Evolutionary conservation across 2,888 invertebrate genomes (phyloP), one percentile per base, ranked within the genome.

Genomic region (Andrena bicolor): DNA sequence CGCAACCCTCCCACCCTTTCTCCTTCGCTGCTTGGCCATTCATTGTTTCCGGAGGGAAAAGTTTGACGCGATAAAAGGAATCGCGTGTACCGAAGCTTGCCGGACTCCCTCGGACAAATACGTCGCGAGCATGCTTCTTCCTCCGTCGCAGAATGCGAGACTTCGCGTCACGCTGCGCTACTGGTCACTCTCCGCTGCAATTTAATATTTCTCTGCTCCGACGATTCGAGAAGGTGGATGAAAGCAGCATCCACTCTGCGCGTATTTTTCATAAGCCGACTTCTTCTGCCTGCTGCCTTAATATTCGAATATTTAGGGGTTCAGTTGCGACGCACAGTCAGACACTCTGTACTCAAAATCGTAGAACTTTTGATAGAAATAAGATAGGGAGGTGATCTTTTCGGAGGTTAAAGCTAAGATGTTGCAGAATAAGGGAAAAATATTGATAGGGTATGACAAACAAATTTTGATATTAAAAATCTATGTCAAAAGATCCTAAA

Each of bases 31-130:
- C 16, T 64, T n/a, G 30, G 10, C 16, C 66, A 66, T 66, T 66
- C 66, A 58, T 74, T 58, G 66, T 66, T 49, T 65, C 16, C 30
- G 8, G 20, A n/a, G 35, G 48, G 48, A 65, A 66, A 66, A 58
- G 58, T 66, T 49, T n/a, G 30, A 58, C 56, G 30, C 16, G 30
- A 58, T 65, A 48, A 74, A 41, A 73, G 73, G 28, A 30, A 56
- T 53, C 35, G 51, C n/a, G 35, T 26, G 53, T 64, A 53, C n/a
- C n/a, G 20, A 7, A n/a, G 7, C 10, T 7, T 8, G 6, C 10
- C n/a, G 32, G 26, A 35, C 26, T 51, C 13, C 13, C 51, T 2
- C 58, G 41, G 3, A 6, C 32, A 35, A 53, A 64, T 72, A 23
- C 16, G 10, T 7, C 23, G 10, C 56, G 1, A 10, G 53, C 56